Evolutionary conservation across 2,797 vertebrate species (phyloP), one percentile per base, ranked within the genome.

Genomic region (Loris lydekkerianus): DNA sequence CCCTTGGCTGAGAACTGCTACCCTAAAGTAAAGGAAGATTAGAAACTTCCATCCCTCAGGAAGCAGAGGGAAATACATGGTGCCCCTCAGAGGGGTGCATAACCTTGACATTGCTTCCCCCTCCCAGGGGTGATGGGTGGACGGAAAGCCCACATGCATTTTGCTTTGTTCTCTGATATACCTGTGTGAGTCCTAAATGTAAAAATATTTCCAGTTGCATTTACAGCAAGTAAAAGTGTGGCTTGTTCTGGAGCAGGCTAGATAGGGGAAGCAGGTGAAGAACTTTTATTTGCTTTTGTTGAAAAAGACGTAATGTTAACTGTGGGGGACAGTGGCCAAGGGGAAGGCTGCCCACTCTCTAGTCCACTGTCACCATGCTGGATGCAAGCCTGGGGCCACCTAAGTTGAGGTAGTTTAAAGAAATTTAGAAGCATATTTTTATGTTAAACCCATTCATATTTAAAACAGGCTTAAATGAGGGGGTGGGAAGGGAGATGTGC

Each of bases 371-470:
- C 63, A 2, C 27, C 15, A 0, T 20, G 23, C 10, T 17, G 34
- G 21, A n/a, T 70, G 27, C 29, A 81, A 69, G 43, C n/a, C 17
- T 43, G 27, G 15, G 27, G 31, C 43, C 91, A 58, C 37, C 84
- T 40, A 31, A 91, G 58, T 77, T 91, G 29, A 67, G 25, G 43
- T 60, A 58, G 10, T 60, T 91, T 70, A 89, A 96, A 73, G 63
- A 78, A 92, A 37, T 83, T 77, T 4, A 34, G 77, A 78, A 84
- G 69, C 21, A 53, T 27, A 34, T 58, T 72, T 95, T 70, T 67
- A 20, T 67, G 29, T 86, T 83, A 95, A 89, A 94, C 56, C 18
- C 65, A 63, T 89, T 84, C 31, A 9, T 86, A 63, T 94, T 89
- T 93, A 84, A 69, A 94, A 73, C 13, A 87, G 43, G 37, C 60